Evolutionary conservation across 2,888 invertebrate genomes (phyloP), one percentile per base, ranked within the genome.

Genomic region (Perizoma flavofasciatum): DNA sequence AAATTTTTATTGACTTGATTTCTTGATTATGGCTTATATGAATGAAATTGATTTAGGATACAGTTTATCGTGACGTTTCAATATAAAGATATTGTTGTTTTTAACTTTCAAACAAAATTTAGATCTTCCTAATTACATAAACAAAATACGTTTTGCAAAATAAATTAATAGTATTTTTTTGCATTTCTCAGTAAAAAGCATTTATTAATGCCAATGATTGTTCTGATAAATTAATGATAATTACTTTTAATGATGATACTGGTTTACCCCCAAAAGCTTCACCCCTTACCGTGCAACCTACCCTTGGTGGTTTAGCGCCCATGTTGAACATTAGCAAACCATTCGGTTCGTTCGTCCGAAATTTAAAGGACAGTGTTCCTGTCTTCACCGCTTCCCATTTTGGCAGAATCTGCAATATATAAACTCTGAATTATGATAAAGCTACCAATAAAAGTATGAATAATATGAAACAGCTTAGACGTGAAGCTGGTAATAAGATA

Each of bases 321-420:
- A 96, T 96, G 85, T 98, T 98, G 93, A 98, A 97, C 81, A 99
- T 95, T 56, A 99, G 95, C 69, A 99, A 93, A 33, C 99, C 99
- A 79, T 98, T 97, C 6, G 97, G 96, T 86, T 99, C 98, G 83
- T 97, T 97, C 48, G 99, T 99, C 65, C 98, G 95, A 81, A 99
- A 97, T 92, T 98, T 98, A 90, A 98, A 97, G 46, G 97, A 96
- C 78, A 98, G 96, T 35, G 96, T 96, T 63, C 98, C 98, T 34
- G 96, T 95, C 79, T 96, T 96, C 78, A 97, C 96, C 3, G 97
- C 96, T 82, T 97, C 97, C 98, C 98, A 98, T 56, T 96, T 96
- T 46, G 98, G 98, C 75, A 98, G 89, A 54, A 96, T 95, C 96
- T 97, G 94, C 68, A 88, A 89, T 78, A 78, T 75, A 60, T 60